phyloP scores from a whole-genome alignment of 2,888 invertebrate genomes.

The Cephalotes varians region DNA sequence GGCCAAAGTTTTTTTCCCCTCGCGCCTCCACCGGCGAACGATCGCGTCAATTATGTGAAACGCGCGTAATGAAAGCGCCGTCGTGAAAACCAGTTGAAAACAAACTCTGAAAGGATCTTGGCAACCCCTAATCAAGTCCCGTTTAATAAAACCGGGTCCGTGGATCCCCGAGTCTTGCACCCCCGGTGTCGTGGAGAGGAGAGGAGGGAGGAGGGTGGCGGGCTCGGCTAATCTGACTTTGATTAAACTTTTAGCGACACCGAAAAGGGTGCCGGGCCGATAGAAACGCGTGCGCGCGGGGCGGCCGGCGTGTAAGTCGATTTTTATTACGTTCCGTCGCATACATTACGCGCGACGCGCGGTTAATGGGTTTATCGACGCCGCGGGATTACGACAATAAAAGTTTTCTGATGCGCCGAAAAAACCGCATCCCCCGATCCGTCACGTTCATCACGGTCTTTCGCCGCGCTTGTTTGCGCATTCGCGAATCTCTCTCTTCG shows the following conservation, averaged over 20 bases:
- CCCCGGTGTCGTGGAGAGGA: conserved; percentile 26
- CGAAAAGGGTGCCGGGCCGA: conserved; percentile 79
- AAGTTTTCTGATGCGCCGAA: conserved; percentile 62
- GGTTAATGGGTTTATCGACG: conserved; percentile 75
- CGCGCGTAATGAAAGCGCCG: conserved; percentile 72
- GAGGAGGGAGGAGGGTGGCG: neutral
- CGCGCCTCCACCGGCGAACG: conserved; percentile 36
- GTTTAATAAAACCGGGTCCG: conserved; percentile 81
- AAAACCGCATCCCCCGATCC: conserved; percentile 46
- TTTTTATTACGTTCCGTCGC: conserved; percentile 83
- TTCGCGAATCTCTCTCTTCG: too few species aligned
- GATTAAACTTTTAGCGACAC: conserved; percentile 85
- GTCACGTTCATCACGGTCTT: neutral
- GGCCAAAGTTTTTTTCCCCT: conserved; percentile 56
- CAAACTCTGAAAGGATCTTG: conserved; percentile 78
- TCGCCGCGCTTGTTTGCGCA: neutral
- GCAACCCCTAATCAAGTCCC: conserved; percentile 81
- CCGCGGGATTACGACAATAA: conserved; percentile 71
- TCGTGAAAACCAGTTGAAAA: conserved; percentile 76
- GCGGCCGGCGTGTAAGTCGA: conserved; percentile 81
- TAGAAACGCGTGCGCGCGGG: conserved; percentile 60
- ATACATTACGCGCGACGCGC: conserved; percentile 73
- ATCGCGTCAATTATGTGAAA: conserved; percentile 74
- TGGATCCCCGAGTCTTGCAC: conserved; percentile 61
- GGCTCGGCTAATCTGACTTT: conserved; percentile 84